Conservation (phyloP, 2,113 vertebrate genomes). For the Serilophus lunatus region DNA sequence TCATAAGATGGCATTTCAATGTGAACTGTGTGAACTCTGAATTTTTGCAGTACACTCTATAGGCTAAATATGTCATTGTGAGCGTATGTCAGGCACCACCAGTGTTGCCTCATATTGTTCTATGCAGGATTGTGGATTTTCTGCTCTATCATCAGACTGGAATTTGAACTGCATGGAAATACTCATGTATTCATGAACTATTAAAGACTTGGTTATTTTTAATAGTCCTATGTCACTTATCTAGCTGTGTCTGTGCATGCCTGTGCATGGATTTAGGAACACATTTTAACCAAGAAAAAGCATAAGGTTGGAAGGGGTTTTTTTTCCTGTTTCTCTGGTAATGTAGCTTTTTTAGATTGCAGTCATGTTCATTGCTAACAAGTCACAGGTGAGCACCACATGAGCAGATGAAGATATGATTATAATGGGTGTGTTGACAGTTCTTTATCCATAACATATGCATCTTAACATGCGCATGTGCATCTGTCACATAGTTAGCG, state of each 20-base stretch:
- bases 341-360: constrained; percentile 61
- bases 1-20: neutral
- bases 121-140: neutral
- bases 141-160: neutral
- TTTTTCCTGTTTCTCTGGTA: constrained; percentile 25
- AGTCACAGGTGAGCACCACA: constrained; percentile 78
- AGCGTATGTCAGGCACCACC: neutral
- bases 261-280: neutral
- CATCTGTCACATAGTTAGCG: constrained; percentile 59
- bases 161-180: constrained; percentile 1
- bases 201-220: neutral
- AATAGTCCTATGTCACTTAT: neutral
- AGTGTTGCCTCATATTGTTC: neutral
- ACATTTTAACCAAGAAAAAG: neutral
- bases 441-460: constrained; percentile 71
- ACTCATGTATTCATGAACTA: neutral
- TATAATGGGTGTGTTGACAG: constrained; percentile 80
- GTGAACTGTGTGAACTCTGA: constrained; percentile 9
- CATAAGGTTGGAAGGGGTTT: neutral
- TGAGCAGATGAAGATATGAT: constrained; percentile 76
- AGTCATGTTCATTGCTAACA: constrained; percentile 75
- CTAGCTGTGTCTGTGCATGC: neutral
- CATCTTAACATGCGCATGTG: constrained; percentile 72
- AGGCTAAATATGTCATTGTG: neutral
- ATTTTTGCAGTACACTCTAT: neutral